Base-by-base conservation (phyloP, 1,140 invertebrate species). In the Caenorhabditis briggsae region DNA sequence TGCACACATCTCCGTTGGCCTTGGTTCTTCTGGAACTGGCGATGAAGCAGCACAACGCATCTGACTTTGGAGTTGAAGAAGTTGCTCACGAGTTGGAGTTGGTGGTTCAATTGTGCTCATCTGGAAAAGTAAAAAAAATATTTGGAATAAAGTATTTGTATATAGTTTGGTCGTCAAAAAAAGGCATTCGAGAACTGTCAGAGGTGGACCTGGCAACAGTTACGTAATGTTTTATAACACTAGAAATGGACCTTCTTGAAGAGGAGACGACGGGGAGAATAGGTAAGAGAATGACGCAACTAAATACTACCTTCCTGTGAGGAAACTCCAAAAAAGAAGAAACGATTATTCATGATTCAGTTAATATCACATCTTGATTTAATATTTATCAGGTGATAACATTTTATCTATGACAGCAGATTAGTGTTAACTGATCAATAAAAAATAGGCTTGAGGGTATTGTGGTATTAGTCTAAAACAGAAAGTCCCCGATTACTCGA, bases 11-110 rank as follows among this genome's bases (percentile, higher is more conserved):
- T 78, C 46, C 0, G 70, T 12, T 53, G 85, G 85, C 23, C 48
- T 23, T 0, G 78, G 74, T 11, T 86, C 85, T 64, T 86, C 85
- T 25, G 85, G 74, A 50, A 86, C 85, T 43, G 85, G 85, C 48
- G 85, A 86, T 14, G 85, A 48, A 9, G 82, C 16, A 20, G 74
- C 23, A 78, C 70, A 78, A 46, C 70, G 33, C 70, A 78, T 78
- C 46, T 78, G 70, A 18, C 53, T 78, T 46, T 78, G 70, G 7
- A 78, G 70, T 78, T 78, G 70, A 41, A 78, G 18, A 16, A 78
- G 70, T 78, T 78, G 70, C 46, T 78, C 70, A 50, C 70, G 70
- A 53, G 70, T 53, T 50, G 70, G 70, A 50, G 48, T n/a, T 14
- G 50, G 78, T 20, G 85, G 55, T 12, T 86, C 85, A 18, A 82